phyloP scores from a whole-genome alignment of 2,888 invertebrate genomes.

The Mamestra brassicae region DNA sequence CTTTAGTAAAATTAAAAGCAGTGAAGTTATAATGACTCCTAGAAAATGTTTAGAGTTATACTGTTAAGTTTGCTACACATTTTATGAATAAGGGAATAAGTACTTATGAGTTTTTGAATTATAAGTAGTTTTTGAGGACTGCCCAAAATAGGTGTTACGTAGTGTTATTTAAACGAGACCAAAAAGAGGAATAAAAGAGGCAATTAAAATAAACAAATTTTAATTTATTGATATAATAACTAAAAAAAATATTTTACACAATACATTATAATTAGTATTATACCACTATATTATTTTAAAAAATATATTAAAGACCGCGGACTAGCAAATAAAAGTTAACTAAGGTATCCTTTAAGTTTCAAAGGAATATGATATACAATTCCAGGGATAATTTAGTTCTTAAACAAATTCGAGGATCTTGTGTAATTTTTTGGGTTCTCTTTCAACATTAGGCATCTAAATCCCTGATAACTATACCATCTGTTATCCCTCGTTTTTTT shows the following conservation, averaged over 20 bases:
- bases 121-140: neutral
- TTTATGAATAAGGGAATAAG: too few species aligned
- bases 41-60: too few species aligned
- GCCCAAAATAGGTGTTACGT: neutral
- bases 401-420: constrained; percentile 58
- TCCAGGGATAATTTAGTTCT: constrained; percentile 61
- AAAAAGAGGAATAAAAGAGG: constrained; percentile 76
- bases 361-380: constrained; percentile 71
- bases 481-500: constrained; percentile 54
- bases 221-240: constrained; percentile 91
- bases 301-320: constrained; percentile 88
- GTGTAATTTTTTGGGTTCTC: constrained; percentile 28
- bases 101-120: too few species aligned
- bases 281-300: constrained; percentile 88
- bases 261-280: constrained; percentile 91
- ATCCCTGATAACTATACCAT: constrained; percentile 58
- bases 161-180: neutral
- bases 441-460: constrained; percentile 57
- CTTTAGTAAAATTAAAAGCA: too few species aligned
- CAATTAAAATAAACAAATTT: constrained; percentile 90
- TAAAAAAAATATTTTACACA: constrained; percentile 90
- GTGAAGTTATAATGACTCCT: too few species aligned
- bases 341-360: constrained; percentile 79
- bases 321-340: constrained; percentile 89
- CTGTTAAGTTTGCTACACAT: too few species aligned